Percentiles rank a stretch among this genome's conserved stretches.
These are phyloP conservation scores for Liposcelis brunnea DNA, from an alignment of 2,888 invertebrate species.

Conservation along the genomic window DNA sequence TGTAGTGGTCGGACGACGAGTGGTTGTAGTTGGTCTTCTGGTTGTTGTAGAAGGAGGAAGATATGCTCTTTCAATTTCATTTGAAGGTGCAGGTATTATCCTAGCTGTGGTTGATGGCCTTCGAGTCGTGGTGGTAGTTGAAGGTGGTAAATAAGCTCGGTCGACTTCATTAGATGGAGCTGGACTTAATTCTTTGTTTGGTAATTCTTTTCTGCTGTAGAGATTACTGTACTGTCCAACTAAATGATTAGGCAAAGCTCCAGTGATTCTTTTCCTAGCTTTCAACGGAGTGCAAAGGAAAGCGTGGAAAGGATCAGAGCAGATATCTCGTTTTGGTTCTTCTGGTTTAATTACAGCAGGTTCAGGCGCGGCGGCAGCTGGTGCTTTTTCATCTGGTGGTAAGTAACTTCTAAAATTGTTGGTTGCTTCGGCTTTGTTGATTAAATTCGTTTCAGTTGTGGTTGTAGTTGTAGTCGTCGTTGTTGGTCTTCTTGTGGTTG, in stretches of 20 bases:
- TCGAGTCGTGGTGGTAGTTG: neutral
- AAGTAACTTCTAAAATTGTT: conserved; percentile 4
- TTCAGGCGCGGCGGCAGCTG: conserved; percentile 2
- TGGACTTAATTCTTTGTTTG: neutral
- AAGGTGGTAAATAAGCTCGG: conserved; percentile 4
- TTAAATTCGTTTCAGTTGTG: neutral
- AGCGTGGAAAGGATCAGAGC: conserved; percentile 7
- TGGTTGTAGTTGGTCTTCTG: neutral
- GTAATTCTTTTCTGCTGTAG: neutral
- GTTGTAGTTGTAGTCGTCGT: neutral
- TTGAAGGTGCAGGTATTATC: neutral
- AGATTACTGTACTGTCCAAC: neutral
- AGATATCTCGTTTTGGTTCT: conserved; percentile 3
- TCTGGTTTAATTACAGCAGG: conserved; percentile 2
- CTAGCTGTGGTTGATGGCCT: too few relatives aligned
- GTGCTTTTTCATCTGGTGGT: neutral
- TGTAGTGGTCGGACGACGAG: neutral
- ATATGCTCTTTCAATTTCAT: conserved; percentile 8
- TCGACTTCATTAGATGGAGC: conserved; percentile 4
- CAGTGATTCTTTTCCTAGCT: conserved; percentile 3
- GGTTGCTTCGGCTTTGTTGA: neutral
- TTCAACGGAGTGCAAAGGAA: conserved; percentile 4
- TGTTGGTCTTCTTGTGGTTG: neutral
- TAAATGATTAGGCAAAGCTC: conserved; percentile 1
- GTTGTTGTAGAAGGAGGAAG: conserved; percentile 2